These are phyloP conservation scores for Lepus timidus DNA, from an alignment of 2,113 vertebrate genomes.

Conservation along the genomic window DNA sequence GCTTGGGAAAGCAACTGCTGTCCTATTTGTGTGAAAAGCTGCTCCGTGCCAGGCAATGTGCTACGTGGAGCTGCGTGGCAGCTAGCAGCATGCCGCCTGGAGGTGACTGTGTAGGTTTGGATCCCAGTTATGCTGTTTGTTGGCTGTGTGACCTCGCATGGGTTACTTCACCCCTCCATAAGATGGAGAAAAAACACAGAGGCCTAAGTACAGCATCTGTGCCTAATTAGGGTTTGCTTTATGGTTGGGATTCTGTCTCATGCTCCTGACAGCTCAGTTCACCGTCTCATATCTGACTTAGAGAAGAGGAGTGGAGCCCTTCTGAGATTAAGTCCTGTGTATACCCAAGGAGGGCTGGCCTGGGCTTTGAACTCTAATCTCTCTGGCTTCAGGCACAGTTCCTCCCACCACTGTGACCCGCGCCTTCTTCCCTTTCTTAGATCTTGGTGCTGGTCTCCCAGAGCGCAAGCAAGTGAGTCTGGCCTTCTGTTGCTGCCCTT, in stretches of 20 bases:
- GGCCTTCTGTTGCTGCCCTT: neutral
- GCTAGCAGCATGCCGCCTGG: neutral
- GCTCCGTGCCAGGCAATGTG: neutral
- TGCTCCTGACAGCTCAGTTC: neutral
- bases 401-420: neutral
- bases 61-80: neutral
- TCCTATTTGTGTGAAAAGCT: too few relatives aligned
- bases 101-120: neutral
- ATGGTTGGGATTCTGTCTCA: neutral
- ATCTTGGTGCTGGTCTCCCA: neutral
- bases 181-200: neutral
- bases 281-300: fast-evolving
- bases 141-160: slow-evolving; percentile 25
- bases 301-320: neutral
- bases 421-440: neutral
- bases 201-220: neutral
- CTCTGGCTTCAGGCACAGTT: fast-evolving
- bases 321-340: fast-evolving
- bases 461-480: neutral
- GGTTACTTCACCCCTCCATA: neutral
- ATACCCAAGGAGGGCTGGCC: fast-evolving
- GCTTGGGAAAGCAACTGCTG: neutral
- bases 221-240: neutral
- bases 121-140: neutral
- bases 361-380: neutral